A percentile compares a stretch with the other conserved stretches of the same genome.
Conservation (phyloP, 1,140 invertebrate genomes). For the Aporrectodea caliginosa region DNA sequence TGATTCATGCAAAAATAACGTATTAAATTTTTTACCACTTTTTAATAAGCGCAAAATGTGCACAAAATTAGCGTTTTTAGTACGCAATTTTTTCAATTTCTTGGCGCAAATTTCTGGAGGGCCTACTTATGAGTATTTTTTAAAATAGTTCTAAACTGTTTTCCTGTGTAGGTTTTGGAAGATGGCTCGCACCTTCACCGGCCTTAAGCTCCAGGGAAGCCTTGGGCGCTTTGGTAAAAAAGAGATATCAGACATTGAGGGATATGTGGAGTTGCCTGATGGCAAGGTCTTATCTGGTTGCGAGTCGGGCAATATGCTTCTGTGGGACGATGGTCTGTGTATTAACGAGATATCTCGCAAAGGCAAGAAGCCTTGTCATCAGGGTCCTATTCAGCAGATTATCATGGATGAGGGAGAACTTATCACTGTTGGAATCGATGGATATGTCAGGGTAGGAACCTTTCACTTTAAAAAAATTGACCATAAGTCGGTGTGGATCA, state of each 20-base stretch:
- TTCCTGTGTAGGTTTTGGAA: conserved; percentile 70
- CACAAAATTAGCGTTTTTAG: not conserved
- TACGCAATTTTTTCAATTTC: no score
- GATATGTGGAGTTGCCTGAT: conserved; percentile 76
- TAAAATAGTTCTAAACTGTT: not conserved
- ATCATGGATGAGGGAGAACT: conserved; percentile 62
- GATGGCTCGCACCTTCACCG: conserved; percentile 82
- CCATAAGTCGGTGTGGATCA: not conserved
- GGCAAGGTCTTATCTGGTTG: conserved; percentile 75
- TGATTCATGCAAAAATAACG: no score
- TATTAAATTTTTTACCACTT: not conserved
- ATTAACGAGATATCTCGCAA: conserved; percentile 5
- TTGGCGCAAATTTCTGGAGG: no score
- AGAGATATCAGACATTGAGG: conserved; percentile 80
- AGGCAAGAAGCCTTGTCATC: conserved; percentile 66
- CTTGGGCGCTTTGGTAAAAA: conserved; percentile 83
- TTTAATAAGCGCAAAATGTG: not conserved
- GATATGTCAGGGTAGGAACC: conserved; percentile 63
- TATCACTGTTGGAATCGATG: conserved; percentile 70
- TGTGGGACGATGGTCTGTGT: conserved; percentile 73
- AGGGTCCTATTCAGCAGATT: conserved; percentile 69
- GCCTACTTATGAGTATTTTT: not conserved
- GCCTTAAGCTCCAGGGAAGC: conserved; percentile 78
- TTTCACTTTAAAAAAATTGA: not conserved
- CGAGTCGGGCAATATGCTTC: conserved; percentile 81